Evolutionary conservation across 1,140 invertebrate genomes (phyloP), one percentile per base, ranked within the genome.

Genomic region (Pseudomyrmex dendroicus): DNA sequence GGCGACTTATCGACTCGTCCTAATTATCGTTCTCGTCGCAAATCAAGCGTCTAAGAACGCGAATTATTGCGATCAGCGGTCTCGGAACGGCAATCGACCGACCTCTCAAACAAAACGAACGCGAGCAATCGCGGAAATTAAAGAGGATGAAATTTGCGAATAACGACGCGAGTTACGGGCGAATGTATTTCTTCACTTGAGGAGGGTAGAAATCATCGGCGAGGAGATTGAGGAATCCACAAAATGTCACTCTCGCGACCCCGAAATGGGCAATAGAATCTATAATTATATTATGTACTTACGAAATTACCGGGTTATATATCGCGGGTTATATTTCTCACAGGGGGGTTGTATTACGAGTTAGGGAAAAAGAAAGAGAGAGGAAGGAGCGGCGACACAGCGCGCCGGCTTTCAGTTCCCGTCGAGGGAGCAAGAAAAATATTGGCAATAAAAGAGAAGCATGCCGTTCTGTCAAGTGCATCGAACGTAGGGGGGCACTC

Each of bases 191-290:
- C 48, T 77, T 48, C 25, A 57, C 8, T 0, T 15, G 46, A 8
- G 22, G 54, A 15, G 73, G 59, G 15, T 25, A 25, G 22, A 48
- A 73, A 22, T 54, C 70, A 35, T 77, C 52, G 82, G 35, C 64
- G 85, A 44, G 63, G 74, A 22, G 83, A 87, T 77, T 83, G 87
- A 87, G 85, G 86, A 87, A 85, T 74, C 83, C 86, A 87, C 87
- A 88, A 88, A 88, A 83, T 52, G 78, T 52, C 82, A 20, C 48
- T 82, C 48, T 52, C 50, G 50, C 57, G 22, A 62, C 3, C 0
- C 13, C 50, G 17, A 54, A 59, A 35, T 12, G 15, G 61, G 59
- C 66, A 77, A 88, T 88, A 85, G 83, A 70, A 88, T 87, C 87
- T 87, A 84, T 83, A 88, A 88, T 88, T 88, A 88, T 83, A 52